Percentiles rank a stretch among this genome's conserved stretches.
phyloP scores from a whole-genome alignment of 2,113 vertebrate genomes.

The Hiodon alosoides region DNA sequence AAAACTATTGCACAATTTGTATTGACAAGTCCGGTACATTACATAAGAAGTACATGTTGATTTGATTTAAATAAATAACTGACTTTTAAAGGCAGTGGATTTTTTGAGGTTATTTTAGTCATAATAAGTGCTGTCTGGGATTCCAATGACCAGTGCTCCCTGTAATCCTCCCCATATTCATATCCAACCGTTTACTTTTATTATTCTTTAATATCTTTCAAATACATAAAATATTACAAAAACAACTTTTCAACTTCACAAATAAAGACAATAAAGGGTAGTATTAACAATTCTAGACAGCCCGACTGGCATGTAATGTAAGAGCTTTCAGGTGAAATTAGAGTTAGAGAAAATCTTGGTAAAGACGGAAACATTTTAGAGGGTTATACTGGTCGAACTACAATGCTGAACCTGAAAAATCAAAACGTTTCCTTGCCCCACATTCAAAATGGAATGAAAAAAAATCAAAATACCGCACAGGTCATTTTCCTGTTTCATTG shows the following conservation, averaged over 20 bases:
- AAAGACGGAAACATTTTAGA: neutral
- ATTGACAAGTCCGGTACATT: neutral
- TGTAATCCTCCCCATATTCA: neutral
- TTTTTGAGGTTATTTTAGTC: too few relatives aligned
- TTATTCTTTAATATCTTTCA: slow-evolving; percentile 12
- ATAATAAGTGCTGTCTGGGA: too few relatives aligned
- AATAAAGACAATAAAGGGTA: neutral
- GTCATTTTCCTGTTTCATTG: neutral
- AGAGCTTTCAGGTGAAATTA: neutral
- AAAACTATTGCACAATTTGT: neutral
- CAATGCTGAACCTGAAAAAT: too few relatives aligned
- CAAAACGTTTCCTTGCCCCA: too few relatives aligned
- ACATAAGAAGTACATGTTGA: too few relatives aligned
- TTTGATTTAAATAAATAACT: too few relatives aligned
- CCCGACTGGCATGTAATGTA: neutral
- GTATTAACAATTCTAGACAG: neutral
- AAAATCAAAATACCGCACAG: too few relatives aligned
- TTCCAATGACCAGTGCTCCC: too few relatives aligned
- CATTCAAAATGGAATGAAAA: too few relatives aligned
- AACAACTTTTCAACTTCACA: neutral
- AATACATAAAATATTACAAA: slow-evolving; percentile 13
- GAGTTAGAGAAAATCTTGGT: too few relatives aligned
- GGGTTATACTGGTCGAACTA: too few relatives aligned
- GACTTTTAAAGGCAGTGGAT: too few relatives aligned
- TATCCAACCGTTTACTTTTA: neutral